Percentiles rank a stretch among this genome's conserved stretches.
Conservation (phyloP, 2,113 vertebrate species). For the Beaufortia kweichowensis region DNA sequence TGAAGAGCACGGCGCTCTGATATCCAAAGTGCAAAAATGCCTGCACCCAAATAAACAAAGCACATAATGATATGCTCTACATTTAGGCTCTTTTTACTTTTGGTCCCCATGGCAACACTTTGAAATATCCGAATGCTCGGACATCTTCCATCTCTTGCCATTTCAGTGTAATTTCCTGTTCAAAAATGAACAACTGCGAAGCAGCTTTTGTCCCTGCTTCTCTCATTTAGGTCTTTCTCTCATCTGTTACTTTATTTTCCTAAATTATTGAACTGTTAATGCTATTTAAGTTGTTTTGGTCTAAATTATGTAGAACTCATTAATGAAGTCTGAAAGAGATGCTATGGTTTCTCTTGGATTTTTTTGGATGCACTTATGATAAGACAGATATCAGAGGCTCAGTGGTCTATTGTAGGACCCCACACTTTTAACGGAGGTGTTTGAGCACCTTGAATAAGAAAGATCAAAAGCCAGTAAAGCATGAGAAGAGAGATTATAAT, state of each 20-base stretch:
- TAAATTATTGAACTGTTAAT: conserved; percentile 1
- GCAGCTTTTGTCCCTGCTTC: background rate
- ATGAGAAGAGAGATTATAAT: conserved; percentile 27
- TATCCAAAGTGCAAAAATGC: conserved; percentile 32
- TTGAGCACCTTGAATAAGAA: background rate
- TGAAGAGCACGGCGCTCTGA: conserved; percentile 15
- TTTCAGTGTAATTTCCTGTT: conserved; percentile 18
- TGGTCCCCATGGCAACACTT: conserved; percentile 35
- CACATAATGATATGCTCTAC: background rate
- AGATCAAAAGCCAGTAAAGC: conserved; percentile 37
- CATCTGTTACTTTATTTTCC: background rate
- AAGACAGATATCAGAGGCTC: background rate
- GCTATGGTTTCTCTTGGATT: background rate
- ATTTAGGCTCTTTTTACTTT: conserved; percentile 31
- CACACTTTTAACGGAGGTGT: background rate
- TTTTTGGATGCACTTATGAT: conserved; percentile 2
- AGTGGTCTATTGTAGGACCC: background rate
- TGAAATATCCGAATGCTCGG: conserved; percentile 21
- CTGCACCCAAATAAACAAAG: conserved; percentile 38
- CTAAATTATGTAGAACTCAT: no score
- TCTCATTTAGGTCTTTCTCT: background rate
- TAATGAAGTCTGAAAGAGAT: no score
- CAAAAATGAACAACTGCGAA: background rate
- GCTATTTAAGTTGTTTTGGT: background rate
- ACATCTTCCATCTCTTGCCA: background rate